Conservation (phyloP, 2,797 vertebrate genomes). For the Emys orbicularis region DNA sequence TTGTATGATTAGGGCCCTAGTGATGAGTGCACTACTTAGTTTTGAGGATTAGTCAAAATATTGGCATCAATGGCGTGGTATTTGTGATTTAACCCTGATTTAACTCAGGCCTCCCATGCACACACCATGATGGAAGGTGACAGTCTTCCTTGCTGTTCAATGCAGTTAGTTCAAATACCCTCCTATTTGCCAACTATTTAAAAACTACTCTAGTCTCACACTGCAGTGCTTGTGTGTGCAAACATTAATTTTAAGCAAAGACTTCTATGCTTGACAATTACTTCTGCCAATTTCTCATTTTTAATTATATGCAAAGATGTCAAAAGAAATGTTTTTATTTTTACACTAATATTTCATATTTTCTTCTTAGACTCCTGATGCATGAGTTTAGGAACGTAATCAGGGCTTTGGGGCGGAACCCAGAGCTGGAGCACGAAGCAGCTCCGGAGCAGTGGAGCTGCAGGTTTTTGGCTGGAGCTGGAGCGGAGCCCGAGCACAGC, state of each 20-base stretch:
- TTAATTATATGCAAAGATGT: not conserved
- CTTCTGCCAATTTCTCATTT: not conserved
- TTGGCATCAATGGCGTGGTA: not conserved
- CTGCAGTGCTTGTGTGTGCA: fast-evolving
- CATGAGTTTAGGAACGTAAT: not conserved
- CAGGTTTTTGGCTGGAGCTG: too few relatives aligned
- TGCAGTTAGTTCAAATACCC: not conserved
- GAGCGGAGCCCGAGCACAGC: too few relatives aligned
- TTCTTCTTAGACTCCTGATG: not conserved
- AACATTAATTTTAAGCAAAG: not conserved
- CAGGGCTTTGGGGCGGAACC: too few relatives aligned
- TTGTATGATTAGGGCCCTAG: not conserved
- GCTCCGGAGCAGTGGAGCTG: too few relatives aligned
- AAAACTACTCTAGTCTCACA: not conserved
- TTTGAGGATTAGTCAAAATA: not conserved
- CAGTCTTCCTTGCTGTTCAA: not conserved
- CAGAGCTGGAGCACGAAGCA: too few relatives aligned
- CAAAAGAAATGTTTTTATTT: not conserved
- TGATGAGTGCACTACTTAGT: not conserved
- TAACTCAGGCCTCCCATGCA: conserved; percentile 2
- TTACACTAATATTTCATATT: not conserved
- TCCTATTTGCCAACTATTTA: not conserved
- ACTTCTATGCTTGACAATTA: not conserved
- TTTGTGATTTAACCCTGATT: conserved; percentile 3
- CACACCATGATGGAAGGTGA: not conserved